Conservation (phyloP, 2,888 invertebrate genomes). For the Pammene aurita region DNA sequence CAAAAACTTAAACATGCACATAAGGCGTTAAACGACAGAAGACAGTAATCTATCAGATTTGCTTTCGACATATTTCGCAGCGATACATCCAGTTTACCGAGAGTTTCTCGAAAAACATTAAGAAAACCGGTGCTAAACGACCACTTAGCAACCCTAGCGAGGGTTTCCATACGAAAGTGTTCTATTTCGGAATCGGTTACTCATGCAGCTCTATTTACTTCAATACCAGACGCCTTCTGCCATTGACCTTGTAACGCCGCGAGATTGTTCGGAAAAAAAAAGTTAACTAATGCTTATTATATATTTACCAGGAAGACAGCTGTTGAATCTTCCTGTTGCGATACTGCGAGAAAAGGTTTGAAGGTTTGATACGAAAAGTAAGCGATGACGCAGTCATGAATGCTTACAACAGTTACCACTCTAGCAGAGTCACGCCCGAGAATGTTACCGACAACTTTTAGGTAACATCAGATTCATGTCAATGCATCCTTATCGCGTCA, state of each 20-base stretch:
- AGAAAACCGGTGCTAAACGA: conserved; percentile 44
- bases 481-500: too few species aligned
- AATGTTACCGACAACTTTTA: too few species aligned
- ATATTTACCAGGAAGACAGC: conserved; percentile 56
- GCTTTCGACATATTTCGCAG: background rate
- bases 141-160: conserved; percentile 57
- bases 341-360: conserved; percentile 10
- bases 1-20: background rate
- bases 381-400: too few species aligned
- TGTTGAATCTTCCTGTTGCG: conserved; percentile 45
- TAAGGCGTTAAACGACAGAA: background rate
- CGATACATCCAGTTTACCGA: background rate
- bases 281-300: conserved; percentile 54
- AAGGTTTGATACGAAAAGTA: too few species aligned
- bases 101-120: conserved; percentile 37
- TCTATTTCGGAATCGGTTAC: conserved; percentile 73
- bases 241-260: conserved; percentile 77
- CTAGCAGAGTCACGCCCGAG: too few species aligned
- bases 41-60: background rate
- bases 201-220: conserved; percentile 75
- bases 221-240: conserved; percentile 72
- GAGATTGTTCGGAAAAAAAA: conserved; percentile 55
- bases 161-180: conserved; percentile 70
- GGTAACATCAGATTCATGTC: too few species aligned
- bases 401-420: too few species aligned